Percentiles rank a stretch among this genome's conserved stretches.
phyloP scores from a whole-genome alignment of 92 coral and sea anemone genomes.

The Siderastrea siderea region DNA sequence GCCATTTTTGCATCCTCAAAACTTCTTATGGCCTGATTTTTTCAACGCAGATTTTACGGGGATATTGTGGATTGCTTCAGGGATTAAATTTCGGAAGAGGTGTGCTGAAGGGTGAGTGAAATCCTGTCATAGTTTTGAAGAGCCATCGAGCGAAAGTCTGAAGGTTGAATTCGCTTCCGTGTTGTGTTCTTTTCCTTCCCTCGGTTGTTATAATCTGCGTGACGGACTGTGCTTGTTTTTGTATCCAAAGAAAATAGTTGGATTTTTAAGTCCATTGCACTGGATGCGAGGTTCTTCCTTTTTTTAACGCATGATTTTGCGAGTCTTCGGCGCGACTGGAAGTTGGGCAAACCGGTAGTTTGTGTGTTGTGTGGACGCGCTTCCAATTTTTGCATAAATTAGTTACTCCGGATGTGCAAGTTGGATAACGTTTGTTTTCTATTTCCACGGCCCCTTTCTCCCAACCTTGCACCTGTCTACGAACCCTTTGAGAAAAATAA shows the following conservation, averaged over 20 bases:
- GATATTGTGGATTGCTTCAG: neutral
- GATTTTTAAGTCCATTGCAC: neutral
- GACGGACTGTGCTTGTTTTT: neutral
- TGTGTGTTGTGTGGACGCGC: slow-evolving; percentile 42
- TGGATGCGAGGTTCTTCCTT: neutral
- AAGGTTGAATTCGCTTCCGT: slow-evolving; percentile 55
- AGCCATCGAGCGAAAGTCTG: neutral
- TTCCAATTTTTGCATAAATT: slow-evolving; percentile 51
- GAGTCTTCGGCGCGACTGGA: neutral
- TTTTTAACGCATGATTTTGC: neutral
- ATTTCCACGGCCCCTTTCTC: neutral
- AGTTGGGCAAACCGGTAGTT: slow-evolving; percentile 48
- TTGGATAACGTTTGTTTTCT: slow-evolving; percentile 33
- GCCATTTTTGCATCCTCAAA: slow-evolving; percentile 68
- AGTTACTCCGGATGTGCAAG: slow-evolving; percentile 54
- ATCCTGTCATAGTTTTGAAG: neutral
- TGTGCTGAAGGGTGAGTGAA: slow-evolving; percentile 9
- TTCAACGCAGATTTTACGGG: neutral
- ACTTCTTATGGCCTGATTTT: slow-evolving; percentile 52
- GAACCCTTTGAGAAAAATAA: neutral
- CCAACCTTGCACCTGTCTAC: neutral
- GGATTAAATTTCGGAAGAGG: slow-evolving; percentile 3
- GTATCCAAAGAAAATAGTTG: neutral
- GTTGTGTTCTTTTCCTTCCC: slow-evolving; percentile 37
- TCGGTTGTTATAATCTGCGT: neutral